These are phyloP conservation scores for Phytoseiulus persimilis DNA, from an alignment of 2,888 invertebrate genomes.

Conservation along the genomic window DNA sequence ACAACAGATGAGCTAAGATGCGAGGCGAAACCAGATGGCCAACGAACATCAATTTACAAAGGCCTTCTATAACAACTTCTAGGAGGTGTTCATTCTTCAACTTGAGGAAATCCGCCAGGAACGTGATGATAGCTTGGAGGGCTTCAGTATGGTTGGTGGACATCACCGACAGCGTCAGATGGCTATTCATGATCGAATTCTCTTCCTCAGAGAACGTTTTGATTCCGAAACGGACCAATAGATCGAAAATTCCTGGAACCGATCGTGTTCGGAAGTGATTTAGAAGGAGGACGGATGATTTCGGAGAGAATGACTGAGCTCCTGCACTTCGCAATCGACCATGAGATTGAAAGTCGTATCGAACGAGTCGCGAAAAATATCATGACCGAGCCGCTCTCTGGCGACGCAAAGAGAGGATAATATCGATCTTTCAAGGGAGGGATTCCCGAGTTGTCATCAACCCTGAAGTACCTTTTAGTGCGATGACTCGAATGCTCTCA, in stretches of 20 bases:
- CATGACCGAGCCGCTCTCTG: no score
- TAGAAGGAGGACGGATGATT: no score
- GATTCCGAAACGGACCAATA: not conserved
- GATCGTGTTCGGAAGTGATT: no score
- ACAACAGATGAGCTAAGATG: slow-evolving; percentile 12
- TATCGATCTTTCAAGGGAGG: not conserved
- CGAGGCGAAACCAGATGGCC: slow-evolving; percentile 35
- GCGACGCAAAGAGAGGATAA: not conserved
- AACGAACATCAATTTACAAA: slow-evolving; percentile 27
- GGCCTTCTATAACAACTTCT: slow-evolving; percentile 26
- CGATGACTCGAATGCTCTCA: slow-evolving; percentile 15
- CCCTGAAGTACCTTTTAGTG: not conserved
- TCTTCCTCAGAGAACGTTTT: slow-evolving; percentile 24
- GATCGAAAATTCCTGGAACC: not conserved
- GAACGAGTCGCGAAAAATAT: no score
- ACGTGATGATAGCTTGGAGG: not conserved
- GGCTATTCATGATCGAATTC: not conserved
- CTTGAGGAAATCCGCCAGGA: slow-evolving; percentile 28
- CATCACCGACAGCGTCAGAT: not conserved
- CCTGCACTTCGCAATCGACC: no score
- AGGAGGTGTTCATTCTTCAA: not conserved
- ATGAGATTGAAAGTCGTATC: no score
- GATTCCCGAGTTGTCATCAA: not conserved
- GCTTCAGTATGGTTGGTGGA: not conserved
- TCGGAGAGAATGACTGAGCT: no score